Evolutionary conservation across 2,888 invertebrate genomes (phyloP).

Genomic region (Aquatica leii): DNA sequence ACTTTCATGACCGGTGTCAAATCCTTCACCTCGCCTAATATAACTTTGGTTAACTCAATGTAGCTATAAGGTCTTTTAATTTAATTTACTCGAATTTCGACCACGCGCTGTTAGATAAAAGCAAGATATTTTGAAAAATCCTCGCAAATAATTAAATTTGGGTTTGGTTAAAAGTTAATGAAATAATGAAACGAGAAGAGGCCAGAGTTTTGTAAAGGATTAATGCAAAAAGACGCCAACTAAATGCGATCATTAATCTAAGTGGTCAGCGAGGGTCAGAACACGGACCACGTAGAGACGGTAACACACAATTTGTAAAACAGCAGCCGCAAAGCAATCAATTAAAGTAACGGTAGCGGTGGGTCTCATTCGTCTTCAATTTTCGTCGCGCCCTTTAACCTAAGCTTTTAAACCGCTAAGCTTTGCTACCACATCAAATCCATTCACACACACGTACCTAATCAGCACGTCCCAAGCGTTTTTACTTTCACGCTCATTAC

Average conservation of each 20-base stretch:
- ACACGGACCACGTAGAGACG: constrained; percentile 35
- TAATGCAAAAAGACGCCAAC: constrained; percentile 36
- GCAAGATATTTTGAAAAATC: too few species aligned
- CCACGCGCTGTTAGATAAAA: too few species aligned
- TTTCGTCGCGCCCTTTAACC: constrained; percentile 33
- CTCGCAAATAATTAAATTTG: too few species aligned
- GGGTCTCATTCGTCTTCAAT: constrained; percentile 38
- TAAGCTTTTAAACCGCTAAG: constrained; percentile 24
- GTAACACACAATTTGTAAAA: constrained; percentile 47
- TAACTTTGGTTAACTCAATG: too few species aligned
- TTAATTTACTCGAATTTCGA: too few species aligned
- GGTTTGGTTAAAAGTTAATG: background rate
- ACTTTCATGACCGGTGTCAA: too few species aligned
- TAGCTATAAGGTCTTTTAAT: too few species aligned
- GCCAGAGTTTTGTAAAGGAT: constrained; percentile 24
- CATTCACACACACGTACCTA: constrained; percentile 25
- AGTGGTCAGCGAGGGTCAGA: constrained; percentile 42
- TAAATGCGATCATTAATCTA: constrained; percentile 41
- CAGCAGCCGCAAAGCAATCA: constrained; percentile 38
- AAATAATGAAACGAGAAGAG: constrained; percentile 19
- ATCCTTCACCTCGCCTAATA: too few species aligned
- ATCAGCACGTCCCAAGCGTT: constrained; percentile 24
- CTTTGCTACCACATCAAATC: constrained; percentile 27
- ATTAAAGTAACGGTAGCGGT: constrained; percentile 37
- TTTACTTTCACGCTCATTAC: constrained; percentile 33